Conservation (phyloP, 2,797 vertebrate species). For the Pitangus sulphuratus region DNA sequence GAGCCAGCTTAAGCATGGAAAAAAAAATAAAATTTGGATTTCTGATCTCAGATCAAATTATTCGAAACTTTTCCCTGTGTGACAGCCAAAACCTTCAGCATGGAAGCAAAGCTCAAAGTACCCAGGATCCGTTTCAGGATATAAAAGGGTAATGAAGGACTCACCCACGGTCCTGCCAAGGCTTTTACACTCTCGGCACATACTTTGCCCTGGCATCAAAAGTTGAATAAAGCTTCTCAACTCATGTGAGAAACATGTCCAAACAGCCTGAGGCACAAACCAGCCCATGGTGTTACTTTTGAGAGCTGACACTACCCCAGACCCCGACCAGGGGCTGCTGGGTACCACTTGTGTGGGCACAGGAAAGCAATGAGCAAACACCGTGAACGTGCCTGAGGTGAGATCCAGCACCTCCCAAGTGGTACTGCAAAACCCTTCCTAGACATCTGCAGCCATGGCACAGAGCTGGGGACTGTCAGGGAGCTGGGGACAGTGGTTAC, state of each 20-base stretch:
- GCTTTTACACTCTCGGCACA: background rate
- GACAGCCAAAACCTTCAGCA: background rate
- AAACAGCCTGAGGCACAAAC: background rate
- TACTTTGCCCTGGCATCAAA: background rate
- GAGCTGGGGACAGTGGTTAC: background rate
- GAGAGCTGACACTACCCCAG: background rate
- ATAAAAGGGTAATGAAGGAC: background rate
- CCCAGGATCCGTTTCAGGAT: background rate
- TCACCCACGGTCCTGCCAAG: fast-evolving
- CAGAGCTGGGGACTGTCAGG: background rate
- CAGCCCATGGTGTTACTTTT: background rate
- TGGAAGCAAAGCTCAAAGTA: background rate
- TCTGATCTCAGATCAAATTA: constrained; percentile 5
- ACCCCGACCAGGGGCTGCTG: fast-evolving
- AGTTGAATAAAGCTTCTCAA: background rate
- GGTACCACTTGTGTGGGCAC: fast-evolving
- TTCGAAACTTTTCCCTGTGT: background rate
- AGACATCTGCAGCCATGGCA: background rate
- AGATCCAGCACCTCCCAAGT: fast-evolving
- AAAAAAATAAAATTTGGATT: background rate
- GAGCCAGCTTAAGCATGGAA: background rate
- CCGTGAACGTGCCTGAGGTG: fast-evolving
- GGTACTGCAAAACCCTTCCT: background rate
- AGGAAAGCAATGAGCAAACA: background rate
- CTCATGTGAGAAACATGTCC: background rate